Evolutionary conservation across 1,140 invertebrate genomes (phyloP), one percentile per base, ranked within the genome.

Genomic region (Trichonephila clavata): DNA sequence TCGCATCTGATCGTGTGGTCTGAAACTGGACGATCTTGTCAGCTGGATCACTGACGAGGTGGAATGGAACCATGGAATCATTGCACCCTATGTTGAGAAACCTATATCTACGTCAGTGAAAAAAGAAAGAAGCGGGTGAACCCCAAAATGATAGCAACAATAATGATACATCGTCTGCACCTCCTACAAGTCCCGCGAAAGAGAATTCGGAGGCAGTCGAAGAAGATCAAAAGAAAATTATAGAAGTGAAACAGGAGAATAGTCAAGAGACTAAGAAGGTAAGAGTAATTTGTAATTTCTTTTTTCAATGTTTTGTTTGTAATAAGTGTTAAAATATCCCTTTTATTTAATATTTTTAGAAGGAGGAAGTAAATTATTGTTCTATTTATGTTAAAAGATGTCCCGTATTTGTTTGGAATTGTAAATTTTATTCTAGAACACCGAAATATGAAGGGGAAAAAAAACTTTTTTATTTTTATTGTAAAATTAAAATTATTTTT

Each of bases 1-100:
- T 98, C 20, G 98, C 98, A 94, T 98, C 97, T 13, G 98, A 99
- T 95, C 98, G 98, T 95, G 97, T 98, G 71, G 98, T 98, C 96
- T 99, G 1, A 96, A 97, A 39, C 97, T 98, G 0, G 97, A 98
- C 94, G 98, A 99, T 95, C 96, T 99, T 39, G 97, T 98, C n/a
- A 97, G 97, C 81, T 98, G 98, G 97, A 96, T 98, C 57, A 97
- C 97, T 18, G 96, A 97, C 0, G 97, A 97, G 18, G 96, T 97
- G 0, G 97, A 97, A 90, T 98, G 98, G 97, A 96, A 97, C 60
- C 97, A 97, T 97, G 98, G 97, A 14, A 96, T 97, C 96, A 60
- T 94, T 18, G 83, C 81, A 5, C 90, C 90, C 21, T 84, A 24
- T 21, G 21, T 61, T 1, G 5, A 80, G 71, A 77, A 77, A 39